Evolutionary conservation across 1,140 invertebrate genomes (phyloP).

Genomic region (Physella acuta): DNA sequence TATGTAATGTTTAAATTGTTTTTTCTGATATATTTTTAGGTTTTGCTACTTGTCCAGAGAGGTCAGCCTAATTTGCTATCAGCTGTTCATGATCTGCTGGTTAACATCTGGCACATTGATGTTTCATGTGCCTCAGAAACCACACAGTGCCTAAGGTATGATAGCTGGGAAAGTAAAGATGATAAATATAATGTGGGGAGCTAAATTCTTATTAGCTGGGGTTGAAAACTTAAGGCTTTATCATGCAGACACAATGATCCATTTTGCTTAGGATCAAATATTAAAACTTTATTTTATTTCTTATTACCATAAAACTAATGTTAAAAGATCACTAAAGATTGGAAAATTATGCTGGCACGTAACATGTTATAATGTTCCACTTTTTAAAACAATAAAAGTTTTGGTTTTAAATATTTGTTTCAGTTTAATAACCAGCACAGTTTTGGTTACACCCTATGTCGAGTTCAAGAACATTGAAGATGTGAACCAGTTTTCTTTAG

Average conservation of each 20-base stretch:
- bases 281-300: neutral
- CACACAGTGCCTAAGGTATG: neutral
- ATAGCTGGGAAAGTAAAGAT: neutral
- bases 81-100: neutral
- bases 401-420: neutral
- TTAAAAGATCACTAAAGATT: neutral
- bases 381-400: no score
- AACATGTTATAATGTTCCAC: no score
- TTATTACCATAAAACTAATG: neutral
- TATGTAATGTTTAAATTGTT: neutral
- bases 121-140: neutral
- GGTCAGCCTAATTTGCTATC: neutral
- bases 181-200: neutral
- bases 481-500: neutral
- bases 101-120: neutral
- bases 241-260: neutral
- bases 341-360: no score
- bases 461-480: neutral
- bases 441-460: neutral
- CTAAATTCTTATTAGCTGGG: neutral
- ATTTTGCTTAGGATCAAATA: neutral
- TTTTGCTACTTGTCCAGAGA: conserved; percentile 7
- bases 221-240: neutral
- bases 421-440: neutral
- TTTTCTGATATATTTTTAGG: neutral